Evolutionary conservation across 1,140 invertebrate species (phyloP), one percentile per base, ranked within the genome.

Genomic region (Capitella teleta): DNA sequence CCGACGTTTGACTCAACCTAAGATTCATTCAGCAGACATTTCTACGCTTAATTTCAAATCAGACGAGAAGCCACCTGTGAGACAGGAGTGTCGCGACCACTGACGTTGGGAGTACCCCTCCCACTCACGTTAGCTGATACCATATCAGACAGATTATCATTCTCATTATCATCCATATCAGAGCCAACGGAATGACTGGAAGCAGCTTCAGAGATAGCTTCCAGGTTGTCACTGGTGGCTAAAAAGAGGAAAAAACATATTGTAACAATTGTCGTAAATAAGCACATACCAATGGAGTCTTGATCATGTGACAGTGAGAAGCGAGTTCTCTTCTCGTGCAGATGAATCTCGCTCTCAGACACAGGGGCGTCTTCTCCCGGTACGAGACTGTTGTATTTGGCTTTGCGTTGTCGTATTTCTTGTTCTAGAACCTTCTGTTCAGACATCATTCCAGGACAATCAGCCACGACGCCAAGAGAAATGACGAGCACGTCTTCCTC

Each of bases 61-160:
- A n/a, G n/a, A n/a, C n/a, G n/a, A n/a, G n/a, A n/a, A n/a, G n/a
- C n/a, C 38, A 21, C 55, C 51, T 90, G 87, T 0, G 91, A 95
- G 0, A 90, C 89, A 0, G 93, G 92, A 1, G 92, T 97, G 67
- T 96, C 92, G 5, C 84, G 73, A 45, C 91, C 92, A 53, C 87
- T 92, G 50, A 72, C 70, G 73, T 92, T 95, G 0, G 93, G 85
- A 2, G 84, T 85, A 52, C 82, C 84, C 50, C 84, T 68, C 19
- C 83, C 93, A 32, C 89, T 94, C 16, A 96, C 86, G 77, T 90
- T 83, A 1, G 84, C 84, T 6, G 83, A 85, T 16, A 86, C 83
- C 90, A 95, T 95, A 66, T 96, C 92, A 3, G 87, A 92, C 1
- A 95, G 75, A 71, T 94, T 94, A 64, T 91, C 87, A 65, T 90